Evolutionary conservation across 2,113 vertebrate species (phyloP).

Genomic region (Laterallus jamaicensis): DNA sequence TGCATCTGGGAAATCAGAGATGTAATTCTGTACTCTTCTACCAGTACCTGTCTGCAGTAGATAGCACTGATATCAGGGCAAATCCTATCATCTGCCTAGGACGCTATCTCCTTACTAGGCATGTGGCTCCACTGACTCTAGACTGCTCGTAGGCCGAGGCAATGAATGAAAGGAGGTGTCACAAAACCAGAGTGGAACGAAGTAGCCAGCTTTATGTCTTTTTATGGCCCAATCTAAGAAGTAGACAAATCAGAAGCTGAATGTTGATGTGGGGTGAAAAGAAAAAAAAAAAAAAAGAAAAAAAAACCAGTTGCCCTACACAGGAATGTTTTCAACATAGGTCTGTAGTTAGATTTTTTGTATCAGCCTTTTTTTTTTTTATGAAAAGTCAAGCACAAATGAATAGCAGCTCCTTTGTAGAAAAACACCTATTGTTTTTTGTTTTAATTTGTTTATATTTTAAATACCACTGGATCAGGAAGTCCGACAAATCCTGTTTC

Average conservation of each 20-base stretch:
- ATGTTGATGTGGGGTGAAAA: background rate
- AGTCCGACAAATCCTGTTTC: constrained; percentile 52
- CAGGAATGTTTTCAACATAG: background rate
- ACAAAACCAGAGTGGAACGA: background rate
- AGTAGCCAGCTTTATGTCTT: background rate
- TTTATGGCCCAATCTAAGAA: background rate
- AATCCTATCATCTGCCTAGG: background rate
- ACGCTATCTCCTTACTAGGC: background rate
- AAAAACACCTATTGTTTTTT: constrained; percentile 29
- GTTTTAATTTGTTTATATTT: constrained; percentile 38
- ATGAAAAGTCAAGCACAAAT: background rate
- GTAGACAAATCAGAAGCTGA: background rate
- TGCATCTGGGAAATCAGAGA: background rate
- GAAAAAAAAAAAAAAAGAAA: too few relatives aligned
- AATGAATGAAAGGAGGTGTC: background rate
- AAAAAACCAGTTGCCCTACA: background rate
- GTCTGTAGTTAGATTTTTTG: background rate
- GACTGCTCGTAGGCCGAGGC: background rate
- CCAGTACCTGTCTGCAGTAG: background rate
- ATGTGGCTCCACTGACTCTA: background rate
- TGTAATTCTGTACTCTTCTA: background rate
- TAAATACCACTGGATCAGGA: constrained; percentile 26
- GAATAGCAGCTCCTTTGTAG: background rate
- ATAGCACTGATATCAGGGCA: background rate
- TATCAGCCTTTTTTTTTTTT: background rate